Evolutionary conservation across 2,797 vertebrate species (phyloP), one percentile per base, ranked within the genome.

Genomic region (Cheracebus regulus): DNA sequence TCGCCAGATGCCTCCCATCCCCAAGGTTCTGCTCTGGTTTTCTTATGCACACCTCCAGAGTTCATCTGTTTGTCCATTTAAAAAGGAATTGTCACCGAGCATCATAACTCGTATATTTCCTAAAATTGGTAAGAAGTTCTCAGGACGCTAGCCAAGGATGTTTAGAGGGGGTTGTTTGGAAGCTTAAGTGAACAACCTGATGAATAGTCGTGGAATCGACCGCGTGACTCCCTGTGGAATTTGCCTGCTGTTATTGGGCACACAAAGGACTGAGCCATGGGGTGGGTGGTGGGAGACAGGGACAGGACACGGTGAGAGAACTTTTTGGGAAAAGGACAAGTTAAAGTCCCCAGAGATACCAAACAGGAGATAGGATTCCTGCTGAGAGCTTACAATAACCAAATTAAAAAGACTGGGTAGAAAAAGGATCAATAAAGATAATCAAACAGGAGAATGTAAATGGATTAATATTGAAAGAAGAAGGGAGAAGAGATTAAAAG

Each of bases 381-480:
- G 95, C 30, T 11, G 82, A 93, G 96, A 85, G 93, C 79, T 97
- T 96, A 81, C 61, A 48, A 48, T n/a, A 89, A 88, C 75, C 88
- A 94, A 93, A 94, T 97, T 95, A 57, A 94, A 97, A 98, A 95
- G 86, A 96, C 82, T 87, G 92, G 86, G 28, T 80, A 57, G 88
- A 82, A 95, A 84, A 91, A 76, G 67, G 84, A 96, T 98, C 98
- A 87, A 97, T 97, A 97, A 93, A 98, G 90, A 97, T 96, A 97
- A 96, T 95, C 98, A 97, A 97, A 93, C 95, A 86, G 87, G 93
- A 95, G 95, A 93, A 36, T 76, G 95, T 97, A 97, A 98, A 78
- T 97, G 96, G 97, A 96, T 98, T 98, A 96, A 95, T 98, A 97
- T 82, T 97, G 96, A 96, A 96, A 97, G 97, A 82, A 95, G 78